phyloP scores from a whole-genome alignment of 2,888 invertebrate genomes.

The Agonopterix arenella region DNA sequence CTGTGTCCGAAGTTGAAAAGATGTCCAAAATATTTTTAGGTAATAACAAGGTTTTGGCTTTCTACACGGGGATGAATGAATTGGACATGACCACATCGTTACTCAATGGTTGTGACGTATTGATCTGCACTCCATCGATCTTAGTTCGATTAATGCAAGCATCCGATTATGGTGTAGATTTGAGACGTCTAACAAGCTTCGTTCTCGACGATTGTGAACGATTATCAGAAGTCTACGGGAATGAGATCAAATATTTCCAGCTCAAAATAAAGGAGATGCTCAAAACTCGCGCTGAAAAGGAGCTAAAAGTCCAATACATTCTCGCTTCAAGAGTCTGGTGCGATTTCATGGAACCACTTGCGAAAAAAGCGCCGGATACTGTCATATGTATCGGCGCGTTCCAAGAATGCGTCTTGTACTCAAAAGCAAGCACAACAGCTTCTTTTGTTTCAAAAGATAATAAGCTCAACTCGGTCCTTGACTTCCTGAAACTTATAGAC shows the following conservation, averaged over 20 bases:
- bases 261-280: slow-evolving; percentile 59
- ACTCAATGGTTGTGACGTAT: slow-evolving; percentile 81
- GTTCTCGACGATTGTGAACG: slow-evolving; percentile 84
- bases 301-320: slow-evolving; percentile 75
- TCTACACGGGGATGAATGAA: slow-evolving; percentile 59
- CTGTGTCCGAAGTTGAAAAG: slow-evolving; percentile 65
- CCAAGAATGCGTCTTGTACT: slow-evolving; percentile 86
- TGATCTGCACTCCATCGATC: slow-evolving; percentile 82
- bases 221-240: slow-evolving; percentile 71
- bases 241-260: slow-evolving; percentile 59
- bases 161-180: slow-evolving; percentile 63
- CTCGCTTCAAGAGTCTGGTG: slow-evolving; percentile 81
- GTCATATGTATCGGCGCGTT: slow-evolving; percentile 83
- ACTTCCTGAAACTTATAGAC: slow-evolving; percentile 62
- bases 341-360: slow-evolving; percentile 70
- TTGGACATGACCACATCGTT: slow-evolving; percentile 55
- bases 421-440: slow-evolving; percentile 61
- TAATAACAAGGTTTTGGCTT: slow-evolving; percentile 46
- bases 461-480: slow-evolving; percentile 61
- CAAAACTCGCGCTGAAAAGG: slow-evolving; percentile 51
- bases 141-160: slow-evolving; percentile 61
- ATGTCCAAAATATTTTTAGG: slow-evolving; percentile 56
- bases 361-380: slow-evolving; percentile 74
- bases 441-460: slow-evolving; percentile 47
- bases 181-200: slow-evolving; percentile 79